phyloP scores from a whole-genome alignment of 2,797 vertebrate species.

The Lithobates sylvaticus region DNA sequence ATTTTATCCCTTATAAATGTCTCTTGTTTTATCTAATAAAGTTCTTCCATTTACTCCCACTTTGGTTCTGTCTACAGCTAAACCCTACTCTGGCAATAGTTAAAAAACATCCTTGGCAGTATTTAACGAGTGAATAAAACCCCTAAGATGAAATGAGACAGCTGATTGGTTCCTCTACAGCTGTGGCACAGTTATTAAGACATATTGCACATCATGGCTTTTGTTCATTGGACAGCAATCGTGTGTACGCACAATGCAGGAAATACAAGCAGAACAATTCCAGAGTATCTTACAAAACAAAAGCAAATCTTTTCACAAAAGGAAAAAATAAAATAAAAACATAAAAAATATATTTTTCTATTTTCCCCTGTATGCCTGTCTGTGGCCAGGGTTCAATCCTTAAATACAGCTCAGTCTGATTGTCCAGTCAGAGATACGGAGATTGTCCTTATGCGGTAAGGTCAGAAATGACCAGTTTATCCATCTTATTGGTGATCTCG shows the following conservation, averaged over 20 bases:
- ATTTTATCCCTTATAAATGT: background rate
- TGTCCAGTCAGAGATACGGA: conserved; percentile 66
- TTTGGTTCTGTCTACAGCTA: conserved; percentile 18
- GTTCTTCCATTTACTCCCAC: background rate
- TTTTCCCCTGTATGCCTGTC: conserved; percentile 60
- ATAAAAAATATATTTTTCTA: conserved; percentile 63
- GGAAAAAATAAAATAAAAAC: conserved; percentile 66
- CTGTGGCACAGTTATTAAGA: conserved; percentile 66
- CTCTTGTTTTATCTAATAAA: background rate
- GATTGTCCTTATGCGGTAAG: conserved; percentile 81
- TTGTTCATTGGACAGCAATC: conserved; percentile 69
- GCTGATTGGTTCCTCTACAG: conserved; percentile 11
- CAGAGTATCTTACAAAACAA: conserved; percentile 76
- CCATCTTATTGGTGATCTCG: conserved; percentile 92
- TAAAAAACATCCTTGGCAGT: conserved; percentile 16
- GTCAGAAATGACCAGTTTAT: conserved; percentile 89
- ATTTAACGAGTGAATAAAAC: background rate
- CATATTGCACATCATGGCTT: conserved; percentile 76
- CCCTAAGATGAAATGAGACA: conserved; percentile 9
- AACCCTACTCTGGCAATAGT: background rate
- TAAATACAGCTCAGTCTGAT: conserved; percentile 65
- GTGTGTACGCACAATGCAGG: conserved; percentile 73
- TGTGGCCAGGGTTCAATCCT: conserved; percentile 63
- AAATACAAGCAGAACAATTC: conserved; percentile 66
- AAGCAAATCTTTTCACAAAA: conserved; percentile 71